A percentile compares a stretch with the other conserved stretches of the same genome.
These are phyloP conservation scores for Hofmannophila pseudospretella DNA, from an alignment of 2,888 invertebrate species.

Conservation along the genomic window DNA sequence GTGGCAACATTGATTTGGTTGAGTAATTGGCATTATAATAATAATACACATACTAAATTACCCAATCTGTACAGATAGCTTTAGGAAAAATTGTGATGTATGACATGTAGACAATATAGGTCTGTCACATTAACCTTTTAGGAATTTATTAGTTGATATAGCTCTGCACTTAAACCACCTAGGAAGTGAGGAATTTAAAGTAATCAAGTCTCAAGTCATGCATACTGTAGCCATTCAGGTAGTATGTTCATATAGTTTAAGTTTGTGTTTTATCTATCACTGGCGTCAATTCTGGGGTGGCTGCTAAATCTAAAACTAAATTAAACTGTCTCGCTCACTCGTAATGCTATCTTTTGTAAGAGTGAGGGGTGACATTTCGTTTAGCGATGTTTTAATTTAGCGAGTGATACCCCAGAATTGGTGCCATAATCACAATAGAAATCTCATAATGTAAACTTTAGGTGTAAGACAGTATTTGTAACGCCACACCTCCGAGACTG, in stretches of 20 bases:
- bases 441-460: conserved; percentile 74
- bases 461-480: conserved; percentile 75
- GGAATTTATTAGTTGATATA: conserved; percentile 66
- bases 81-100: conserved; percentile 79
- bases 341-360: too few relatives aligned
- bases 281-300: too few relatives aligned
- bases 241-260: conserved; percentile 71
- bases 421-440: conserved; percentile 74
- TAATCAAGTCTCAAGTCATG: conserved; percentile 56
- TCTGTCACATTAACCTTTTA: conserved; percentile 73
- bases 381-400: too few relatives aligned
- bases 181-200: conserved; percentile 57
- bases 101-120: conserved; percentile 78
- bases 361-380: too few relatives aligned
- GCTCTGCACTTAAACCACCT: conserved; percentile 64
- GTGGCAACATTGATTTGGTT: conserved; percentile 39
- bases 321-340: too few relatives aligned
- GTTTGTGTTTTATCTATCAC: conserved; percentile 74
- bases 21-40: conserved; percentile 48
- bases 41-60: conserved; percentile 51
- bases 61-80: conserved; percentile 75
- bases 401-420: too few relatives aligned
- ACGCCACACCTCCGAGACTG: conserved; percentile 76
- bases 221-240: conserved; percentile 66
- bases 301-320: too few relatives aligned